phyloP scores from a whole-genome alignment of 1,140 invertebrate species.

The Cheumatopsyche charites region DNA sequence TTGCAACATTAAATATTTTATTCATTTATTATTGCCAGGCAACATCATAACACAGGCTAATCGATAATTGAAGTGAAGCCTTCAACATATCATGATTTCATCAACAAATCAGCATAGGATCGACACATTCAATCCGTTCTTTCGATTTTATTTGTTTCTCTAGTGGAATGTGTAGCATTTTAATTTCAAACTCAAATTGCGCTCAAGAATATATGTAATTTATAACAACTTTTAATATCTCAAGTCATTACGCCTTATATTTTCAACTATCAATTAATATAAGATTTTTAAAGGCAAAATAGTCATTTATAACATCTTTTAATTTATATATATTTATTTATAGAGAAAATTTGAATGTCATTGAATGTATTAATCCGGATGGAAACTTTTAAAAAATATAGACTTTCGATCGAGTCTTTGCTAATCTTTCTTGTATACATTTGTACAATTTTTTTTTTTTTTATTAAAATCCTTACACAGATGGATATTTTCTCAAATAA shows the following conservation, averaged over 20 bases:
- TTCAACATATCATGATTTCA: neutral
- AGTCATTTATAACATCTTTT: no score
- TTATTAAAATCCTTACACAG: no score
- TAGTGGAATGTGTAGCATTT: conserved; percentile 26
- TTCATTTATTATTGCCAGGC: conserved; percentile 45
- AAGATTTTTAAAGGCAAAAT: no score
- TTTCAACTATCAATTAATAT: no score
- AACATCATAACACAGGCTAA: conserved; percentile 37
- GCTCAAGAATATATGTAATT: neutral
- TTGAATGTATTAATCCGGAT: no score
- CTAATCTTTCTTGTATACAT: no score
- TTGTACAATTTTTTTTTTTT: no score
- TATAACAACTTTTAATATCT: conserved; percentile 1
- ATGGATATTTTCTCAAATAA: no score
- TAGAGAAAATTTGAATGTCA: no score
- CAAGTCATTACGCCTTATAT: neutral
- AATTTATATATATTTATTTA: no score
- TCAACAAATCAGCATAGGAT: conserved; percentile 5
- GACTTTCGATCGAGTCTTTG: no score
- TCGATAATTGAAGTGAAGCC: conserved; percentile 3
- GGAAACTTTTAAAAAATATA: no score
- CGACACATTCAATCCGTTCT: neutral
- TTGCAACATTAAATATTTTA: conserved; percentile 41
- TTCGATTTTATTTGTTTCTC: neutral
- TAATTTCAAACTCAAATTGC: neutral